A percentile compares a stretch with the other conserved stretches of the same genome.
Conservation (phyloP, 2,797 vertebrate species). For the Toxotes lorentzi region DNA sequence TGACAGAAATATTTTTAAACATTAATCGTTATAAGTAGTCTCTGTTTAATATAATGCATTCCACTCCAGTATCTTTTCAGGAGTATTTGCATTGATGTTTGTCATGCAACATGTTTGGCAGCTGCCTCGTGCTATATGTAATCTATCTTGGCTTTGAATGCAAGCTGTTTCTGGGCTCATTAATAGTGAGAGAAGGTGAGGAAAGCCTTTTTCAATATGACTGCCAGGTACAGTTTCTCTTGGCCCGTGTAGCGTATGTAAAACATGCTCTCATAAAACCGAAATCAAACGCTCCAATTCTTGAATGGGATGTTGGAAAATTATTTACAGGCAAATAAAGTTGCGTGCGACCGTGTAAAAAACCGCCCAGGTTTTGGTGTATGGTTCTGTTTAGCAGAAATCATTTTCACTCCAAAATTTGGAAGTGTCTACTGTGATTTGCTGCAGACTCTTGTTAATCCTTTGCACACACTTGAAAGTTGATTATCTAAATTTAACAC, state of each 20-base stretch:
- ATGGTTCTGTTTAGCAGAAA: constrained; percentile 76
- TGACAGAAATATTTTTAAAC: constrained; percentile 28
- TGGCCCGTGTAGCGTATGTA: constrained; percentile 73
- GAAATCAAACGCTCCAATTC: constrained; percentile 75
- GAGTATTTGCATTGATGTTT: constrained; percentile 36
- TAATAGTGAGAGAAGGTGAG: constrained; percentile 61
- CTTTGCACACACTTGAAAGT: constrained; percentile 53
- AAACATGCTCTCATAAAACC: constrained; percentile 78
- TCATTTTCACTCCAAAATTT: constrained; percentile 68
- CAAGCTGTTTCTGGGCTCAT: constrained; percentile 61
- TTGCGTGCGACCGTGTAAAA: constrained; percentile 68
- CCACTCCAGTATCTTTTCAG: constrained; percentile 21
- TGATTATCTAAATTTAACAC: constrained; percentile 66
- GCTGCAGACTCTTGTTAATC: constrained; percentile 71
- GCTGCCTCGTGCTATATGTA: constrained; percentile 11
- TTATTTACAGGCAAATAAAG: constrained; percentile 84
- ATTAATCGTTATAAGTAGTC: constrained; percentile 7
- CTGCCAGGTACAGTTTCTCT: constrained; percentile 80
- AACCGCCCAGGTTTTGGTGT: constrained; percentile 51
- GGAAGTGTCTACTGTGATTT: constrained; percentile 64
- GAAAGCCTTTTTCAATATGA: constrained; percentile 59
- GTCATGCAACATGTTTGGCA: constrained; percentile 52
- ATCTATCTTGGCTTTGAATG: constrained; percentile 59
- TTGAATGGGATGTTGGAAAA: constrained; percentile 80
- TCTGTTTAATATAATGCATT: constrained; percentile 30